Base-by-base conservation (phyloP, 2,797 vertebrate species). In the Silurus aristotelis region DNA sequence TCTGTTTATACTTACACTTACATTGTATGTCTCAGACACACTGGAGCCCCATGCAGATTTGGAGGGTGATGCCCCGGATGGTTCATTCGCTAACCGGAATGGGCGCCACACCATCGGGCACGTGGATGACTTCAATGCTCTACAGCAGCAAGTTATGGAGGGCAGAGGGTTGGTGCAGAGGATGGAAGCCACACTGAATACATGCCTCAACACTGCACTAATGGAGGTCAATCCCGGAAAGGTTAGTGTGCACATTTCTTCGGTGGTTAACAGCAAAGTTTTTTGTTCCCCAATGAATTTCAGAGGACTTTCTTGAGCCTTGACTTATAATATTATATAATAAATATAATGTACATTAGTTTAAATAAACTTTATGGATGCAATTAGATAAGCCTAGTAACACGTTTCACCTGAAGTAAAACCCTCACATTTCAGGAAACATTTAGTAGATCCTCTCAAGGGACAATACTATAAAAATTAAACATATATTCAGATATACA, bases 91-190 rank as follows among this genome's bases (percentile, higher is more conserved):
- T 1, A 96, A 93, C 88, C 95, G 94, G 10, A 94, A 95, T 0
- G 96, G 96, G n/a, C 92, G 94, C 85, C 97, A 98, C 0, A 90
- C 95, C 1, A 88, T 97, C 0, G 95, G 96, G 17, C 93, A 96
- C 1, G 86, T 97, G 78, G 96, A 97, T 20, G 97, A 98, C 76
- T 98, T 96, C 83, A 93, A 78, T 5, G 94, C 96, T 31, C 94
- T 99, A 43, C 96, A 95, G 90, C 96, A 97, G 93, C 97, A 96
- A 89, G 90, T 99, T 1, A 79, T 94, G 17, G 95, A 99, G 86
- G 97, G 97, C 19, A 94, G 94, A 84, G 91, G 91, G 1, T 92
- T 98, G 56, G 91, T 96, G 82, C 90, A 92, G 6, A 95, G 94
- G 87, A 96, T 99, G 92, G 95, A 95, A 76, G 92, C 93, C 0